phyloP scores from a whole-genome alignment of 2,113 vertebrate genomes.

The Grallaria varia region DNA sequence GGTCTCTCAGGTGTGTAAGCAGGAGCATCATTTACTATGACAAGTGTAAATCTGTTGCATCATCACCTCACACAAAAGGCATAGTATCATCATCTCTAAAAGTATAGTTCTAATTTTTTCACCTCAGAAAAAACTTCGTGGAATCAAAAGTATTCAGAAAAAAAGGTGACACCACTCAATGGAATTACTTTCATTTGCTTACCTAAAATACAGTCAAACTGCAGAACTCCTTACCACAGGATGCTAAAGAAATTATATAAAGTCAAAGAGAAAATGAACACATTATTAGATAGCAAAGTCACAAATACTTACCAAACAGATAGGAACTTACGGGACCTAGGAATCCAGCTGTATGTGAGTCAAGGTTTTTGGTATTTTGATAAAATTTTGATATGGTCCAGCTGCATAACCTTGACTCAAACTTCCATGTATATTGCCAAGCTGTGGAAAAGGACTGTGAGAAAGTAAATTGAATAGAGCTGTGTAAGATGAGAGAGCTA shows the following conservation, averaged over 20 bases:
- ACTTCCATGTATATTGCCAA: background rate
- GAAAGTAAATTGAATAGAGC: background rate
- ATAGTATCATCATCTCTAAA: background rate
- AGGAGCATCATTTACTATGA: background rate
- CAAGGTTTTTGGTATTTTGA: background rate
- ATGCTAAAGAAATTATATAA: background rate
- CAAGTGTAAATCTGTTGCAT: background rate
- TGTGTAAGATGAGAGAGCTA: background rate
- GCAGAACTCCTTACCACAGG: background rate
- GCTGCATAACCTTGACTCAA: background rate
- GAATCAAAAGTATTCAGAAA: background rate
- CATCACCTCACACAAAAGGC: background rate
- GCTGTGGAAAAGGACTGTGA: background rate
- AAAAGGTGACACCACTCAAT: background rate
- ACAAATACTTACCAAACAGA: background rate
- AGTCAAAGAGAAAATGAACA: background rate
- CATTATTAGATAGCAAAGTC: background rate
- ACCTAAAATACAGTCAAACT: background rate
- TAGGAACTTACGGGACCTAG: background rate
- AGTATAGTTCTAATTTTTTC: background rate
- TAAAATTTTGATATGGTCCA: background rate
- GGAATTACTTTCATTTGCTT: background rate
- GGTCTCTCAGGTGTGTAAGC: rapidly evolving
- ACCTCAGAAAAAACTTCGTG: background rate
- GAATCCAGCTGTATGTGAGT: background rate